These are phyloP conservation scores for Neodiprion virginianus DNA, from an alignment of 1,140 invertebrate genomes.

Conservation along the genomic window DNA sequence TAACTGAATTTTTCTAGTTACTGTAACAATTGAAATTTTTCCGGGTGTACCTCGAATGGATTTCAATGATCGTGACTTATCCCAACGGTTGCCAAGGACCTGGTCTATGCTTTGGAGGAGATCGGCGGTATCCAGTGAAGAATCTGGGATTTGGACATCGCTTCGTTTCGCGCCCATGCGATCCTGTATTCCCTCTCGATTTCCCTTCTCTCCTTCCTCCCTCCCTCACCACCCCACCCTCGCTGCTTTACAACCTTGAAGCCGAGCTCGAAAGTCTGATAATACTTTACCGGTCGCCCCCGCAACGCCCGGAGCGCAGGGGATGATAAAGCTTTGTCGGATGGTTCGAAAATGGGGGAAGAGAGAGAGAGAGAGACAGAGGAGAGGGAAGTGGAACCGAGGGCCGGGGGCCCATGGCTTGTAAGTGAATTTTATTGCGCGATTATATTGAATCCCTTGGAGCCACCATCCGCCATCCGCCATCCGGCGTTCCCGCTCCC, in stretches of 20 bases:
- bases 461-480: constrained; percentile 34
- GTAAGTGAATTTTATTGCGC: constrained; percentile 59
- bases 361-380: constrained; percentile 21
- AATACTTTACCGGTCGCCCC: constrained; percentile 6
- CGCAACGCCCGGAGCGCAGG: background rate
- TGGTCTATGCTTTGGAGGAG: no score
- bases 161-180: no score
- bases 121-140: no score
- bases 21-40: no score
- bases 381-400: constrained; percentile 23
- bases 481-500: constrained; percentile 18
- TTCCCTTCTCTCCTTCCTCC: background rate
- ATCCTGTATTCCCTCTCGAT: no score
- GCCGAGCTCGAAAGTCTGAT: background rate
- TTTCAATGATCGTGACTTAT: no score
- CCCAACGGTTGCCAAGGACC: no score
- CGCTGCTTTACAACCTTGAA: background rate
- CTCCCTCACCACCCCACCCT: background rate
- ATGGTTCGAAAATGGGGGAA: constrained; percentile 12
- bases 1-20: no score
- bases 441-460: constrained; percentile 57
- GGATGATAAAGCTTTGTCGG: constrained; percentile 10
- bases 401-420: constrained; percentile 34
- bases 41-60: no score
- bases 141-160: no score